phyloP scores from a whole-genome alignment of 37 sponge, comb jelly and placozoan species.

The Axinella damicornis region DNA sequence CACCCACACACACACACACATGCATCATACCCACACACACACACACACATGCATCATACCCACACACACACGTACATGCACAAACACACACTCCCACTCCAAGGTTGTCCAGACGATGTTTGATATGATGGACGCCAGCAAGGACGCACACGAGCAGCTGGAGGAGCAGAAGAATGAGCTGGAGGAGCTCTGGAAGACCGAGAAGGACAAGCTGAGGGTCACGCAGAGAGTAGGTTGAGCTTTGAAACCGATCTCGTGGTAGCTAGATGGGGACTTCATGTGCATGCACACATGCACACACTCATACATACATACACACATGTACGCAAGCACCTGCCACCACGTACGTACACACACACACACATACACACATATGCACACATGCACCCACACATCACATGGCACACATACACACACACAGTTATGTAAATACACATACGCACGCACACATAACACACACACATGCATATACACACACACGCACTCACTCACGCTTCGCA shows the following conservation, averaged over 20 bases:
- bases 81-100: neutral
- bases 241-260: too few species aligned
- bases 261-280: too few species aligned
- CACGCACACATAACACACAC: neutral
- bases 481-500: neutral
- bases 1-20: neutral
- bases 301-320: too few species aligned
- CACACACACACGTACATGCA: neutral
- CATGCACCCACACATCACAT: too few species aligned
- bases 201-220: slow-evolving; percentile 64
- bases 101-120: slow-evolving; percentile 54
- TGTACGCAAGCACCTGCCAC: too few species aligned
- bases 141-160: slow-evolving; percentile 41
- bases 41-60: neutral
- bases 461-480: neutral
- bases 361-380: neutral
- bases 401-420: neutral
- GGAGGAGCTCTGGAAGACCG: slow-evolving; percentile 71
- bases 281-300: too few species aligned
- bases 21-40: neutral
- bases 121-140: slow-evolving; percentile 59
- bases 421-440: too few species aligned
- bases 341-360: neutral
- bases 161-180: slow-evolving; percentile 57
- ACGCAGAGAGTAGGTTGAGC: slow-evolving; percentile 33